Percentiles rank a stretch among this genome's conserved stretches.
These are phyloP conservation scores for Drosophila limbata DNA, from an alignment of 2,888 invertebrate species.

Conservation along the genomic window DNA sequence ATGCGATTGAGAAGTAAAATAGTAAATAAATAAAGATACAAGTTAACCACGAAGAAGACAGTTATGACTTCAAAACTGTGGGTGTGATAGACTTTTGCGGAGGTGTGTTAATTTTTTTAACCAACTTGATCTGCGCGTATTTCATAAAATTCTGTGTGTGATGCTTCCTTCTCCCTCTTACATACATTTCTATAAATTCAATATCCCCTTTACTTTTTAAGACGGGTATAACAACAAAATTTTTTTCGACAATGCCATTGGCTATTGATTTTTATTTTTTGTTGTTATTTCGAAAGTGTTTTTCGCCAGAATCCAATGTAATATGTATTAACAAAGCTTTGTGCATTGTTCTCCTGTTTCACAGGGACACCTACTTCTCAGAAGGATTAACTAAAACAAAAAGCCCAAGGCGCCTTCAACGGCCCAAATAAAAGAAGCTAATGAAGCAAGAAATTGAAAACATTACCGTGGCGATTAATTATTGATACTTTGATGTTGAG, in stretches of 20 bases:
- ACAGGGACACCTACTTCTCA: conserved; percentile 23
- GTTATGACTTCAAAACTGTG: too few species aligned
- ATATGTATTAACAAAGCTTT: conserved; percentile 65
- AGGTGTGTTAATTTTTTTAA: too few species aligned
- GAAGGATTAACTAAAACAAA: conserved; percentile 44
- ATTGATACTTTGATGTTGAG: conserved; percentile 77
- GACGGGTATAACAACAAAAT: too few species aligned
- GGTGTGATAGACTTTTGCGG: too few species aligned
- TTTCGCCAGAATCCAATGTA: conserved; percentile 41
- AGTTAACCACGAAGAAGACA: too few species aligned
- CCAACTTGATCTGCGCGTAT: too few species aligned
- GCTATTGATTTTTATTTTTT: conserved; percentile 47
- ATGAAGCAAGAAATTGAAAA: conserved; percentile 81
- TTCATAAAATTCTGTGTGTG: too few species aligned
- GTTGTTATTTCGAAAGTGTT: neutral
- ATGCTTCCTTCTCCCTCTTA: too few species aligned
- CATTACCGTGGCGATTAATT: conserved; percentile 79
- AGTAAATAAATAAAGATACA: too few species aligned
- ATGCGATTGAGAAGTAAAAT: too few species aligned
- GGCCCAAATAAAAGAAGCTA: conserved; percentile 62
- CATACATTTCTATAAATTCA: too few species aligned
- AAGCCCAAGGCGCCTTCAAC: conserved; percentile 43
- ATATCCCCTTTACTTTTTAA: too few species aligned
- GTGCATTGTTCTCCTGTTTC: conserved; percentile 2
- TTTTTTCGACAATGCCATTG: neutral